Evolutionary conservation across 2,888 invertebrate species (phyloP).

Genomic region (Elgonia sp.): DNA sequence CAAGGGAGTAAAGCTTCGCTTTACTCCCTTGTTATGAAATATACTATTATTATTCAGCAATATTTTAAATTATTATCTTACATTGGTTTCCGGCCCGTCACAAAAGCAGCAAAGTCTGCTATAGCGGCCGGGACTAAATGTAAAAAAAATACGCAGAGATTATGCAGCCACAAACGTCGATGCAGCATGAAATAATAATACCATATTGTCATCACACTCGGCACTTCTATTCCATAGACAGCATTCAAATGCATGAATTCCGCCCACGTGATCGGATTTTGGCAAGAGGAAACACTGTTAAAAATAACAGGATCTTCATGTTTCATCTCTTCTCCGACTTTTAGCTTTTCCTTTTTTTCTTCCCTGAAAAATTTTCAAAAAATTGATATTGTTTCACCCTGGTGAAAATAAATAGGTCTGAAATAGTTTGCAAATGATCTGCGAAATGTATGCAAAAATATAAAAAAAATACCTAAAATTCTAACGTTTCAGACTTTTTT

Average conservation of each 20-base stretch:
- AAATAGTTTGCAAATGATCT: too few relatives aligned
- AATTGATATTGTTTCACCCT: neutral
- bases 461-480: too few relatives aligned
- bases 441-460: too few relatives aligned
- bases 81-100: slow-evolving; percentile 89
- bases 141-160: slow-evolving; percentile 88
- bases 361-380: slow-evolving; percentile 27
- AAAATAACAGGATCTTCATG: slow-evolving; percentile 90
- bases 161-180: slow-evolving; percentile 87
- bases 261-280: slow-evolving; percentile 94
- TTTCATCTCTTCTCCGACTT: slow-evolving; percentile 18
- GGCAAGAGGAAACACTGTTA: slow-evolving; percentile 94
- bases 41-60: too few relatives aligned
- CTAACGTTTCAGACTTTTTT: too few relatives aligned
- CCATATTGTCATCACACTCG: slow-evolving; percentile 90
- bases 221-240: slow-evolving; percentile 87
- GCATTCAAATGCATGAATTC: slow-evolving; percentile 88
- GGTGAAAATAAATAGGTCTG: too few relatives aligned
- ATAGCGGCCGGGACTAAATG: slow-evolving; percentile 89
- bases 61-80: slow-evolving; percentile 84
- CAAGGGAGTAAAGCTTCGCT: too few relatives aligned
- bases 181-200: slow-evolving; percentile 89
- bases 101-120: slow-evolving; percentile 87
- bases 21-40: too few relatives aligned
- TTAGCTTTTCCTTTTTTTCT: slow-evolving; percentile 9